Evolutionary conservation across 2,888 invertebrate genomes (phyloP).

Genomic region (Petrolisthes cinctipes): DNA sequence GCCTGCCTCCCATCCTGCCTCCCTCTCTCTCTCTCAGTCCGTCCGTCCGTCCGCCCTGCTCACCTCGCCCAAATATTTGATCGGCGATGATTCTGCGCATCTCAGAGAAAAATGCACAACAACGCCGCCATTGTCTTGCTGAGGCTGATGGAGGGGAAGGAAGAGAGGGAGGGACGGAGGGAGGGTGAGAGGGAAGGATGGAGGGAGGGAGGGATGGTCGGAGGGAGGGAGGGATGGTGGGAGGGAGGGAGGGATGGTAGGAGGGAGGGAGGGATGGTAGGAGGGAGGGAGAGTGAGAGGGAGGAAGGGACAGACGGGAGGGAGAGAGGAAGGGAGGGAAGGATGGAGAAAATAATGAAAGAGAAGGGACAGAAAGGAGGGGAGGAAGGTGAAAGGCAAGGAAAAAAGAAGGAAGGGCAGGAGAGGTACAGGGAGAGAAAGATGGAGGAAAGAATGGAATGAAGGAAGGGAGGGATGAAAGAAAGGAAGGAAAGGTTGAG

Average conservation of each 20-base stretch:
- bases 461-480: not conserved
- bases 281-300: not conserved
- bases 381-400: not conserved
- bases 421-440: not conserved
- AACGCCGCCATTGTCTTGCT: constrained; percentile 51
- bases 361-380: not conserved
- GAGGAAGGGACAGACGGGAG: not conserved
- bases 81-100: constrained; percentile 56
- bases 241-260: not conserved
- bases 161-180: not conserved
- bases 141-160: constrained; percentile 8
- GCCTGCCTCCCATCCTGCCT: not conserved
- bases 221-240: not conserved
- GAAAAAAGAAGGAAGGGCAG: not conserved
- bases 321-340: not conserved
- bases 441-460: not conserved
- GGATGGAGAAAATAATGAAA: not conserved
- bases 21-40: not conserved
- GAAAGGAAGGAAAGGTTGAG: not conserved
- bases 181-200: not conserved
- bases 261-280: not conserved
- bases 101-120: constrained; percentile 48
- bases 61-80: constrained; percentile 54
- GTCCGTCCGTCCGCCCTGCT: constrained; percentile 34
- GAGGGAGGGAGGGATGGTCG: not conserved